These are phyloP conservation scores for Boulengeromyrus knoepffleri DNA, from an alignment of 2,113 vertebrate species.

Conservation along the genomic window DNA sequence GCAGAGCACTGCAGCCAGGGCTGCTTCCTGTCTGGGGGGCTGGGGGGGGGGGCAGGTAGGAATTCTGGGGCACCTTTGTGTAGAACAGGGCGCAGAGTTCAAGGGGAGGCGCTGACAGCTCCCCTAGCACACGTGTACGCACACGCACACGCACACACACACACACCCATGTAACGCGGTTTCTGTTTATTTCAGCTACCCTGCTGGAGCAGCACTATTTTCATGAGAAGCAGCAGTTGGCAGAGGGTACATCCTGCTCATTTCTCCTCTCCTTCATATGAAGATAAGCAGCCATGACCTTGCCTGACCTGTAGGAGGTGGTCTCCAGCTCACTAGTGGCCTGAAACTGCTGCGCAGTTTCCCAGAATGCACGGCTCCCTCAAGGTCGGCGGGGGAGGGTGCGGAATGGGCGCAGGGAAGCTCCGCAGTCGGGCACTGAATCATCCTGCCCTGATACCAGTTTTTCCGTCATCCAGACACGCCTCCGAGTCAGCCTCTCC, in stretches of 20 bases:
- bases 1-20: constrained; percentile 66
- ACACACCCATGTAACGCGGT: neutral
- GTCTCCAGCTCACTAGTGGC: neutral
- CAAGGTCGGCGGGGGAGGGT: neutral
- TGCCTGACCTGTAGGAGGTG: neutral
- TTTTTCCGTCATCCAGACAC: constrained; percentile 41
- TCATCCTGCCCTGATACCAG: constrained; percentile 20
- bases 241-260: constrained; percentile 67
- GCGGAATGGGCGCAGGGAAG: neutral
- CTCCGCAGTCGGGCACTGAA: neutral
- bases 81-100: constrained; percentile 36
- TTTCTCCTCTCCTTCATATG: neutral
- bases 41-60: constrained; percentile 22
- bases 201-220: constrained; percentile 65
- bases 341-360: neutral
- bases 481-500: constrained; percentile 38
- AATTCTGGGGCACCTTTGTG: constrained; percentile 37
- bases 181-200: constrained; percentile 44
- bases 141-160: neutral
- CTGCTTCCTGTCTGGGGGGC: constrained; percentile 53
- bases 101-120: constrained; percentile 50
- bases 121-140: constrained; percentile 15
- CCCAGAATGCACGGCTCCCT: neutral
- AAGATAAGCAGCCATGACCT: neutral
- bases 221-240: constrained; percentile 73